These are phyloP conservation scores for Anhinga rufa DNA, from an alignment of 2,113 vertebrate species.

Conservation along the genomic window DNA sequence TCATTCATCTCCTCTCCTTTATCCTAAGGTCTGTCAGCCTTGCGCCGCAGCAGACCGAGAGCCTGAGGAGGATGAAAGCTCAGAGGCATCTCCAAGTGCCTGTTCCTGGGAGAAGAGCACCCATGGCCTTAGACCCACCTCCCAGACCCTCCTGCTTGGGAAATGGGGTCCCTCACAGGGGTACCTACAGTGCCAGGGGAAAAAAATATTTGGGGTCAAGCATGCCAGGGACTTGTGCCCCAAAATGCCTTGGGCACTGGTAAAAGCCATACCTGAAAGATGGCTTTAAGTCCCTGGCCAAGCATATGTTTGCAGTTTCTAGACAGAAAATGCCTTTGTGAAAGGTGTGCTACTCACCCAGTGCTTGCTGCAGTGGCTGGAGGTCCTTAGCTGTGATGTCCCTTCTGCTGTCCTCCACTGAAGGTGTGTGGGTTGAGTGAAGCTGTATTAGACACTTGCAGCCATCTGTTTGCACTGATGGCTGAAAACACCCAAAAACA, in stretches of 20 bases:
- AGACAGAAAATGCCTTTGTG: not conserved
- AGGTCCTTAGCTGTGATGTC: not conserved
- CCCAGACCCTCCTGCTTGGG: not conserved
- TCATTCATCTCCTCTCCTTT: not conserved
- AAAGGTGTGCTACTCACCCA: not conserved
- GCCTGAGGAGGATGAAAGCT: not conserved
- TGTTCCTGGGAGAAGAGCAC: not conserved
- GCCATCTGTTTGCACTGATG: not conserved
- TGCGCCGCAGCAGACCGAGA: not conserved
- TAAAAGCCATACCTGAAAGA: not conserved
- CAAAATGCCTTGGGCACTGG: not conserved
- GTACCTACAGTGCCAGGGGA: not conserved
- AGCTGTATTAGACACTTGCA: not conserved
- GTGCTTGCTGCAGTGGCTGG: not conserved
- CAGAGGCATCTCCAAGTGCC: not conserved
- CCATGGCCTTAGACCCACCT: not conserved
- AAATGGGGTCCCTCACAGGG: not conserved
- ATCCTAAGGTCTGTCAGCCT: not conserved
- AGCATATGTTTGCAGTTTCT: not conserved
- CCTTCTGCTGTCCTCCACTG: not conserved
- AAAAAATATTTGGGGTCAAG: not conserved
- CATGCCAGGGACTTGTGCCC: not conserved
- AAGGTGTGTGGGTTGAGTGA: not conserved
- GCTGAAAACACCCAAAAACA: not conserved
- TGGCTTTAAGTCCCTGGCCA: not conserved